These are phyloP conservation scores for Vanessa atalanta DNA, from an alignment of 1,140 invertebrate genomes.

Conservation along the genomic window DNA sequence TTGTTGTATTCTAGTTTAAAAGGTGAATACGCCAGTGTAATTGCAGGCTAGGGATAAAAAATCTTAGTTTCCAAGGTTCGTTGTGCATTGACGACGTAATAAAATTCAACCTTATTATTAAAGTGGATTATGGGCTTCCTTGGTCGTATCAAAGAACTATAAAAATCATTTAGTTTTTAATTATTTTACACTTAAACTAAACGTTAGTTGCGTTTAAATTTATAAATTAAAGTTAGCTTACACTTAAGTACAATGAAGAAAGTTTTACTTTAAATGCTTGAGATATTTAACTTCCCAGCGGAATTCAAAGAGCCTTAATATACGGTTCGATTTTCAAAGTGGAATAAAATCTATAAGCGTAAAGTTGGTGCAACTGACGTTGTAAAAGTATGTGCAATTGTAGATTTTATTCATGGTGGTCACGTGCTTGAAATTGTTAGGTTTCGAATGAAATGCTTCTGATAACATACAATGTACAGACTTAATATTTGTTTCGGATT, in stretches of 20 bases:
- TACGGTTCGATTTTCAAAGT: slow-evolving; percentile 25
- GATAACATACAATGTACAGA: background rate
- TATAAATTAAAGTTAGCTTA: background rate
- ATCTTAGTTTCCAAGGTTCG: no score
- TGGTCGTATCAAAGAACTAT: background rate
- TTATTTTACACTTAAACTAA: background rate
- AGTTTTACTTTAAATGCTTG: slow-evolving; percentile 14
- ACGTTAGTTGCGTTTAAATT: background rate
- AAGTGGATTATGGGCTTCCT: no score
- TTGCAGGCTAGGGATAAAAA: no score
- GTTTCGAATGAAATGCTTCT: background rate
- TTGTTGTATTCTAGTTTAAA: no score
- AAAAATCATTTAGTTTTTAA: background rate
- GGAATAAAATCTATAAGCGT: slow-evolving; percentile 42
- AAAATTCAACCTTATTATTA: no score
- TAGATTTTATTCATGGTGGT: background rate
- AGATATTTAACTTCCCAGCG: slow-evolving; percentile 7
- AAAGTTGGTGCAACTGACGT: slow-evolving; percentile 27
- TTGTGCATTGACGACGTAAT: no score
- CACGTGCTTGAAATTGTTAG: slow-evolving; percentile 11
- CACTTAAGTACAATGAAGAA: background rate
- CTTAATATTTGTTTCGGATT: no score
- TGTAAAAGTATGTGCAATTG: background rate
- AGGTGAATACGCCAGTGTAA: no score
- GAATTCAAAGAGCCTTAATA: slow-evolving; percentile 23